Conservation (phyloP, 2,888 invertebrate genomes). For the Eupelmus urozonus region DNA sequence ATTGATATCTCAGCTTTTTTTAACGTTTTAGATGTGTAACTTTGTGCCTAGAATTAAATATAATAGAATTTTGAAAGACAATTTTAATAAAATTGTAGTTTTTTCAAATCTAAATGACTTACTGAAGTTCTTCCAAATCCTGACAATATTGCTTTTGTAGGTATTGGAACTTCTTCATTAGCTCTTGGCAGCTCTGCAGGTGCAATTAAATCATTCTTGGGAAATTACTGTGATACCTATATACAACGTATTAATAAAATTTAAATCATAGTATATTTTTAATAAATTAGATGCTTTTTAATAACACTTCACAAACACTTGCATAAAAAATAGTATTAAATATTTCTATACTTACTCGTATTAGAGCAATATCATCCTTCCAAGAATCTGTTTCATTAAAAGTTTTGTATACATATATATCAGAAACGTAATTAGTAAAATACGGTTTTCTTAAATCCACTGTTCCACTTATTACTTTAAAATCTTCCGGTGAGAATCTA, state of each 20-base stretch:
- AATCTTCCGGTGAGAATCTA: not conserved
- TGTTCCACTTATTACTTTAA: slow-evolving; percentile 65
- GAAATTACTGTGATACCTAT: slow-evolving; percentile 20
- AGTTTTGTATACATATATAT: slow-evolving; percentile 60
- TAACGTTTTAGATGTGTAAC: slow-evolving; percentile 67
- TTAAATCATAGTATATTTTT: not conserved
- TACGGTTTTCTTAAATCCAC: slow-evolving; percentile 58
- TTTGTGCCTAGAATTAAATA: slow-evolving; percentile 64
- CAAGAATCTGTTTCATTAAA: slow-evolving; percentile 61
- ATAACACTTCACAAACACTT: too few relatives aligned
- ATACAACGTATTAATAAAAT: too few relatives aligned
- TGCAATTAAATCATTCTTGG: slow-evolving; percentile 5
- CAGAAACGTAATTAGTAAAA: slow-evolving; percentile 41
- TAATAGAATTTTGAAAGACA: too few relatives aligned
- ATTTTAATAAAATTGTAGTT: too few relatives aligned
- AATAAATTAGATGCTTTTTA: too few relatives aligned
- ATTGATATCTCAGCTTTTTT: slow-evolving; percentile 80
- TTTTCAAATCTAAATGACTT: too few relatives aligned
- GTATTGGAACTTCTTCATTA: not conserved
- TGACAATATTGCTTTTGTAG: slow-evolving; percentile 1
- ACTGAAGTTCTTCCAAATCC: slow-evolving; percentile 48
- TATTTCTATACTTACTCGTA: slow-evolving; percentile 62
- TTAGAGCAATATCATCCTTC: slow-evolving; percentile 68
- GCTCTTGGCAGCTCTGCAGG: slow-evolving; percentile 24
- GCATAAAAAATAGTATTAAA: not conserved